Evolutionary conservation across 2,888 invertebrate species (phyloP).

Genomic region (Meganola albula): DNA sequence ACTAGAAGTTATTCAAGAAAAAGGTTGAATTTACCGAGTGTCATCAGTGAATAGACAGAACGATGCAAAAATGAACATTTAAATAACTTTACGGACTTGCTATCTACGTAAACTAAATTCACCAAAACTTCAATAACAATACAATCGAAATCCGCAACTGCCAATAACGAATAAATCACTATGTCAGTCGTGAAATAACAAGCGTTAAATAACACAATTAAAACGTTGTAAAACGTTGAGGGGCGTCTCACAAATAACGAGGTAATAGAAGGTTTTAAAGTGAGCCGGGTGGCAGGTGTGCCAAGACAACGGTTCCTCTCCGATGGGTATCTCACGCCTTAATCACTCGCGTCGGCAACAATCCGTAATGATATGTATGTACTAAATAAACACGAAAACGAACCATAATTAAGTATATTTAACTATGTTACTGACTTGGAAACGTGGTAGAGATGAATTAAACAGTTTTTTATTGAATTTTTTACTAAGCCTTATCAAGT

Average conservation of each 20-base stretch:
- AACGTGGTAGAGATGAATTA: slow-evolving; percentile 28
- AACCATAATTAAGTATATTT: slow-evolving; percentile 46
- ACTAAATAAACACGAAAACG: slow-evolving; percentile 56
- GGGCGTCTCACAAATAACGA: slow-evolving; percentile 58
- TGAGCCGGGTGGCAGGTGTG: slow-evolving; percentile 51
- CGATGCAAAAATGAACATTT: no score
- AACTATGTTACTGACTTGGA: slow-evolving; percentile 36
- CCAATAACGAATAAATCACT: slow-evolving; percentile 38
- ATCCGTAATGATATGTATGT: slow-evolving; percentile 55
- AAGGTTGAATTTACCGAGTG: no score
- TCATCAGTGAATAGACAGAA: no score
- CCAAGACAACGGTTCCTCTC: slow-evolving; percentile 33
- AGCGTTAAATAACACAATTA: slow-evolving; percentile 65
- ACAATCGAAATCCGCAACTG: slow-evolving; percentile 25
- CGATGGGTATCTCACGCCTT: slow-evolving; percentile 52
- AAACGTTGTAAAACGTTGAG: slow-evolving; percentile 55
- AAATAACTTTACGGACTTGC: no score
- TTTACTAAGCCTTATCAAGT: slow-evolving; percentile 13
- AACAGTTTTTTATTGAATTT: slow-evolving; percentile 24
- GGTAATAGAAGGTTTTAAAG: slow-evolving; percentile 55
- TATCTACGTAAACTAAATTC: no score
- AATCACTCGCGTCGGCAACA: slow-evolving; percentile 57
- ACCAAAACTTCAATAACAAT: no score
- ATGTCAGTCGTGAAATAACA: slow-evolving; percentile 44
- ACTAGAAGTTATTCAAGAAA: no score